Conservation (phyloP, 2,888 invertebrate genomes). For the Drosophila histrio region DNA sequence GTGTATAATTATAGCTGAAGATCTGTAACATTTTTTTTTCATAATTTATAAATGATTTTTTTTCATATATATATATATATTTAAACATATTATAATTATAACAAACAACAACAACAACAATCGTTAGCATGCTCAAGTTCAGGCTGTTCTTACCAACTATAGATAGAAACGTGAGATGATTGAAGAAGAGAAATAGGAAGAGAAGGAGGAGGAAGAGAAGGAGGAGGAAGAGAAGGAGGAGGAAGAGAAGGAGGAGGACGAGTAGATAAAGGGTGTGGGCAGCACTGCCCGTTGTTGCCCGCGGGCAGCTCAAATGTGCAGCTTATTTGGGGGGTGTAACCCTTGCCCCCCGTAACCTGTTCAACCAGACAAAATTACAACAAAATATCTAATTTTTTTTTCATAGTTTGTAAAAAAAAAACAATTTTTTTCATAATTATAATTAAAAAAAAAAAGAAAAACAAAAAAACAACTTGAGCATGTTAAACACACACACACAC, state of each 20-base stretch:
- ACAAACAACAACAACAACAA: background rate
- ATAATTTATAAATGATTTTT: constrained; percentile 69
- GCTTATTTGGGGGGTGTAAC: constrained; percentile 22
- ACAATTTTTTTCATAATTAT: constrained; percentile 57
- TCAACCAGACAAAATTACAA: constrained; percentile 52
- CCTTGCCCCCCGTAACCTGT: constrained; percentile 26
- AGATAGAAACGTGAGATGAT: constrained; percentile 12
- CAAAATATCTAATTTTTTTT: constrained; percentile 39
- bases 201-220: background rate
- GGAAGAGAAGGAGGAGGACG: background rate
- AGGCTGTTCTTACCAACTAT: constrained; percentile 64
- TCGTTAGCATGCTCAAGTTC: constrained; percentile 58
- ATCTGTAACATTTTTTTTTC: constrained; percentile 70
- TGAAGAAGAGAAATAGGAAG: background rate
- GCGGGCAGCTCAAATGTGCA: constrained; percentile 25
- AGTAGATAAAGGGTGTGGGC: constrained; percentile 12
- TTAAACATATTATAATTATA: constrained; percentile 25
- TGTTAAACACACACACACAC: constrained; percentile 51
- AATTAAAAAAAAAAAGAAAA: constrained; percentile 29
- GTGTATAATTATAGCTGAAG: constrained; percentile 67
- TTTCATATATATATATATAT: constrained; percentile 50
- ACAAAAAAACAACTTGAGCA: constrained; percentile 65
- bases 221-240: background rate
- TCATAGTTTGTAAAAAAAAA: constrained; percentile 49
- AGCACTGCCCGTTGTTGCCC: constrained; percentile 18